phyloP scores from a whole-genome alignment of 2,888 invertebrate genomes.

The Zygothrica quintamaculata region DNA sequence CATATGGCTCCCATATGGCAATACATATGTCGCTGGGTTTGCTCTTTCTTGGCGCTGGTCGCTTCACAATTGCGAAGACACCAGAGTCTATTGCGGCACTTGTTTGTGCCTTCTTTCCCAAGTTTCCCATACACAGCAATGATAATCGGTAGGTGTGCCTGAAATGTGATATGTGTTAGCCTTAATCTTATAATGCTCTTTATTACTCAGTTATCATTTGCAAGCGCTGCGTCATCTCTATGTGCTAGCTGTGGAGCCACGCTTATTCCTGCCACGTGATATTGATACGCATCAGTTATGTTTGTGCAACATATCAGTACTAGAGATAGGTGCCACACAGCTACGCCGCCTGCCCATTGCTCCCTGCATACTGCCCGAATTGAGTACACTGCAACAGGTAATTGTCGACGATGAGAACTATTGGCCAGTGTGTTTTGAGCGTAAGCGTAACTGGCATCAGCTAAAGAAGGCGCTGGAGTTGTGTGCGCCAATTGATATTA shows the following conservation, averaged over 20 bases:
- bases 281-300: conserved; percentile 92
- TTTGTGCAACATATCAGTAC: conserved; percentile 90
- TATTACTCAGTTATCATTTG: conserved; percentile 96
- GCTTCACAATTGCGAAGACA: conserved; percentile 92
- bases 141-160: conserved; percentile 91
- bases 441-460: conserved; percentile 93
- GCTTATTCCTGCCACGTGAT: conserved; percentile 94
- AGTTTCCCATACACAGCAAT: conserved; percentile 97
- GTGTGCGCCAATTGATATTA: conserved; percentile 91
- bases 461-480: conserved; percentile 89
- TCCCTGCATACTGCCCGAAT: conserved; percentile 94
- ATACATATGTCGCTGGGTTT: conserved; percentile 98
- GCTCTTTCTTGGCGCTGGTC: conserved; percentile 96
- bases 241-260: conserved; percentile 95
- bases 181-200: too few relatives aligned
- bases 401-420: conserved; percentile 93
- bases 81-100: conserved; percentile 95
- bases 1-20: conserved; percentile 96
- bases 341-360: conserved; percentile 87
- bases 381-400: conserved; percentile 90
- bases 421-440: conserved; percentile 94
- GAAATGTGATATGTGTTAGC: neutral
- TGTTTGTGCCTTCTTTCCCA: conserved; percentile 97
- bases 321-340: conserved; percentile 85
- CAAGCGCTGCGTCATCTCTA: conserved; percentile 99